These are phyloP conservation scores for Enteromius trimaculatus DNA, from an alignment of 2,797 vertebrate genomes.

Conservation along the genomic window DNA sequence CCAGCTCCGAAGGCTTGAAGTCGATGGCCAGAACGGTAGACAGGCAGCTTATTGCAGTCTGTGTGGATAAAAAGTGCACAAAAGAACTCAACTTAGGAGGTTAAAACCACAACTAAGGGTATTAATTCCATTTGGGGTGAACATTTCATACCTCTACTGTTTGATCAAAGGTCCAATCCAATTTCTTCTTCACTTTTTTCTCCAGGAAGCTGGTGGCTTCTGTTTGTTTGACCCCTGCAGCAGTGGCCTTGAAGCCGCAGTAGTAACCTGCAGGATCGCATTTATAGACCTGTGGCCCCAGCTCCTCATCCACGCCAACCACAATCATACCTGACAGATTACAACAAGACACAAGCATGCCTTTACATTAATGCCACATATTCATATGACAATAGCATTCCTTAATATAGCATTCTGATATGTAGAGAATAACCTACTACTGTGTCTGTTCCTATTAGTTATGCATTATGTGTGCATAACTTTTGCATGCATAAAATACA, in stretches of 20 bases:
- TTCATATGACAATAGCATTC: neutral
- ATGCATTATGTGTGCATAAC: too few species aligned
- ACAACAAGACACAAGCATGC: conserved; percentile 4
- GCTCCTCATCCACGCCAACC: conserved; percentile 92
- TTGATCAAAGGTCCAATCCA: conserved; percentile 96
- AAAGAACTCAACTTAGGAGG: conserved; percentile 1
- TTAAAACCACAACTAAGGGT: neutral
- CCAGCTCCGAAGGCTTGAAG: conserved; percentile 88
- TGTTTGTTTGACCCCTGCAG: conserved; percentile 97
- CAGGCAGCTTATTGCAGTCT: conserved; percentile 89
- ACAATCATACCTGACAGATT: conserved; percentile 91
- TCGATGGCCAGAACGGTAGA: conserved; percentile 89
- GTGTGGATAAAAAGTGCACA: conserved; percentile 8
- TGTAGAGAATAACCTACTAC: neutral
- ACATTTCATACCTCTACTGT: conserved; percentile 88
- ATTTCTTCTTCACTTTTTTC: conserved; percentile 99
- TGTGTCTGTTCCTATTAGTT: neutral
- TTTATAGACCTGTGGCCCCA: conserved; percentile 94
- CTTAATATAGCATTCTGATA: neutral
- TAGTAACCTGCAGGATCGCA: conserved; percentile 98
- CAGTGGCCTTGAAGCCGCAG: conserved; percentile 97
- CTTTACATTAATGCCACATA: neutral
- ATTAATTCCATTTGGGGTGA: neutral
- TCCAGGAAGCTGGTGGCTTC: conserved; percentile 98
- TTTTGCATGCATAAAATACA: neutral